Percentiles rank a stretch among this genome's conserved stretches.
Evolutionary conservation across 37 sponge, comb jelly and placozoan species (phyloP).

Genomic region (Halisarca cf. caerulea): DNA sequence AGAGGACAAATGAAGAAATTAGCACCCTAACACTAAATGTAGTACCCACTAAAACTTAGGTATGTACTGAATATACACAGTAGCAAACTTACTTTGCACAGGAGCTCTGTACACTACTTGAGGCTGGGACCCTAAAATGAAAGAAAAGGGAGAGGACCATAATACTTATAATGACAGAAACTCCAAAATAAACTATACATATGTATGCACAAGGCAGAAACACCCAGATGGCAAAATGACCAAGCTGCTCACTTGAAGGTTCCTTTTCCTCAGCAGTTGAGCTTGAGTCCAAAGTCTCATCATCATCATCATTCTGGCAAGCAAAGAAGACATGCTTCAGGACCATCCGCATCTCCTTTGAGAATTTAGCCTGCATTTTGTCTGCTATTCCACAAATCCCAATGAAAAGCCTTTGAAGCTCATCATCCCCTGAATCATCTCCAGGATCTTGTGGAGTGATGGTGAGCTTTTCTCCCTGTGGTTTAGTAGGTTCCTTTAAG

Average conservation of each 20-base stretch:
- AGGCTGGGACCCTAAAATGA: no score
- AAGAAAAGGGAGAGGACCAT: no score
- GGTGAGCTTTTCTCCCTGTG: background rate
- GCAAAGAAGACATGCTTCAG: constrained; percentile 71
- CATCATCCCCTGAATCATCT: constrained; percentile 26
- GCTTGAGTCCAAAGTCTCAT: background rate
- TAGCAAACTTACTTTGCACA: no score
- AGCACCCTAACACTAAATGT: no score
- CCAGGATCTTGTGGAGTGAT: background rate
- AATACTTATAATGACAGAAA: background rate
- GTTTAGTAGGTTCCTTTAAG: background rate
- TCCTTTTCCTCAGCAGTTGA: background rate
- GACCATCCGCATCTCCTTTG: constrained; percentile 72
- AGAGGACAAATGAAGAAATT: no score
- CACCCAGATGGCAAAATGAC: no score
- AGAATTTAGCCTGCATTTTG: constrained; percentile 80
- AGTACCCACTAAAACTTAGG: no score
- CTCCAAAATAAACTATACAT: background rate
- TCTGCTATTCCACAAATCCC: constrained; percentile 84
- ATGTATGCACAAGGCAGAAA: background rate
- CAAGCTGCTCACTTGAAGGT: background rate
- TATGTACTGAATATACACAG: no score
- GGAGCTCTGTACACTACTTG: no score
- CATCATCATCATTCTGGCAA: constrained; percentile 51
- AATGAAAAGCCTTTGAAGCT: constrained; percentile 79